Evolutionary conservation across 2,888 invertebrate genomes (phyloP).

Genomic region (Amblyjoppa fuscipennis): DNA sequence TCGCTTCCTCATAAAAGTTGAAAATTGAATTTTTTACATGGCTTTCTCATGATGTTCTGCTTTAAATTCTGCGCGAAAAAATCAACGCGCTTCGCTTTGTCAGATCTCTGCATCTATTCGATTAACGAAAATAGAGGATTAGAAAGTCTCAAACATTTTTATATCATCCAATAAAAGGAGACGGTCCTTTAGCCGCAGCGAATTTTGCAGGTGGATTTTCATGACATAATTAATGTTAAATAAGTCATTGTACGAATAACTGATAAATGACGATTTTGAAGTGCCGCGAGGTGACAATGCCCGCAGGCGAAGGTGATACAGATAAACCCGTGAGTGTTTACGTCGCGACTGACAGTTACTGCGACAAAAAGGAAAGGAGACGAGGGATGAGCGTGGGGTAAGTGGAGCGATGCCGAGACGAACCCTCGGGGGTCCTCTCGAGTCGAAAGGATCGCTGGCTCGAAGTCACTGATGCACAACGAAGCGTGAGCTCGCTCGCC

Average conservation of each 20-base stretch:
- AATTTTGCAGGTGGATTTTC: neutral
- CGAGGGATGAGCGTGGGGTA: neutral
- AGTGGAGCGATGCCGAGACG: conserved; percentile 40
- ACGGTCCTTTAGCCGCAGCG: neutral
- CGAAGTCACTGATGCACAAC: conserved; percentile 69
- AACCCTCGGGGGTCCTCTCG: conserved; percentile 30
- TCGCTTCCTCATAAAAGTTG: no score
- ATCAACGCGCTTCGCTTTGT: no score
- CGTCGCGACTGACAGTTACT: conserved; percentile 11
- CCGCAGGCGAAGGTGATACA: neutral
- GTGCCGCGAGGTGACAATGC: neutral
- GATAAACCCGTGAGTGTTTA: conserved; percentile 7
- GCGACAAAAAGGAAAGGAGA: conserved; percentile 16
- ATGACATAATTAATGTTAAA: neutral
- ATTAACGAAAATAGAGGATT: no score
- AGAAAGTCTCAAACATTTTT: no score
- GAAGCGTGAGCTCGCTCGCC: conserved; percentile 35
- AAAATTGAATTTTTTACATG: no score
- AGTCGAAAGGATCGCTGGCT: conserved; percentile 48
- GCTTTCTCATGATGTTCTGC: no score
- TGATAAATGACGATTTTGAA: neutral
- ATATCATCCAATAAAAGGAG: no score
- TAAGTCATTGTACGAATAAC: neutral
- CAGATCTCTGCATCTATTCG: no score
- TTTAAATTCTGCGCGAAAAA: no score